phyloP scores from a whole-genome alignment of 2,888 invertebrate species.

The Stramonita haemastoma region DNA sequence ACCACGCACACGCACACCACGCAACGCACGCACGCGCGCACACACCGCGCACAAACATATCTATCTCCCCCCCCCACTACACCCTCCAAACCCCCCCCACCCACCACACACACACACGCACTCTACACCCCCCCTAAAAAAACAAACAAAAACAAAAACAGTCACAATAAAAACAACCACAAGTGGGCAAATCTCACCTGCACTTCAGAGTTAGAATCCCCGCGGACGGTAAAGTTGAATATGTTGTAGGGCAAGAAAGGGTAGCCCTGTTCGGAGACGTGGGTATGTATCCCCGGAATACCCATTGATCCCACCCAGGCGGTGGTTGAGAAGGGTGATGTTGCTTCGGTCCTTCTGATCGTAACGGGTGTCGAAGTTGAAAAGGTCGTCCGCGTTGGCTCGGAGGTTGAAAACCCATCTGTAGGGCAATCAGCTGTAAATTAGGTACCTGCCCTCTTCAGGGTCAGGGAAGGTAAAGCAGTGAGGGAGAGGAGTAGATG shows the following conservation, averaged over 20 bases:
- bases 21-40: too few relatives aligned
- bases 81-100: not conserved
- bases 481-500: too few relatives aligned
- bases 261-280: not conserved
- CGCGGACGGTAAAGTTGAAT: not conserved
- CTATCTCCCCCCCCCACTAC: not conserved
- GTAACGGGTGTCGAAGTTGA: not conserved
- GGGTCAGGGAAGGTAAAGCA: too few relatives aligned
- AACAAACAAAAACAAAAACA: too few relatives aligned
- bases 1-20: too few relatives aligned
- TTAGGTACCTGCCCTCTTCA: too few relatives aligned
- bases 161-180: too few relatives aligned
- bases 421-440: not conserved
- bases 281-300: not conserved
- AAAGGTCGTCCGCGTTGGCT: not conserved
- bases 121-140: too few relatives aligned
- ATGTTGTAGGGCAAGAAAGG: not conserved
- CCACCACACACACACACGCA: too few relatives aligned
- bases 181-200: not conserved
- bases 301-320: not conserved
- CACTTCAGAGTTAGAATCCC: not conserved
- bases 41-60: too few relatives aligned
- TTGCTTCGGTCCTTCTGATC: not conserved
- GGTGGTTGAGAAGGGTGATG: not conserved
- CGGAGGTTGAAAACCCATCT: not conserved